Base-by-base conservation (phyloP, 2,113 vertebrate species). In the Suricata suricatta region DNA sequence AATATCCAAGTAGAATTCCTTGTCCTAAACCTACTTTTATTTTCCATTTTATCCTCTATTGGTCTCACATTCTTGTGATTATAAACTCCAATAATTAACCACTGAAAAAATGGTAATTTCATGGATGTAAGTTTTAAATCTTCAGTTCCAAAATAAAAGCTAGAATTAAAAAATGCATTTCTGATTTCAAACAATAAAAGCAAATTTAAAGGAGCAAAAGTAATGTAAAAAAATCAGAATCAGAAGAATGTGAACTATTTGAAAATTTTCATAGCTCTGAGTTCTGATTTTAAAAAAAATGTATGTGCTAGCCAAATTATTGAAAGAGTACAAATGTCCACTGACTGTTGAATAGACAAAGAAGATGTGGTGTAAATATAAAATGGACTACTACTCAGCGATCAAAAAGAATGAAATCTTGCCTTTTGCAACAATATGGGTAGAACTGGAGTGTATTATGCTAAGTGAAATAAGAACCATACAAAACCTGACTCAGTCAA, bases 11-110 rank as follows among this genome's bases (percentile, higher is more conserved):
- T 52, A 88, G 54, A 63, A 89, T 63, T 96, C 35, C 72, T 96
- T 85, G 69, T 60, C 25, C 57, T 81, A n/a, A 66, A 21, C n/a
- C 41, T 90, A 54, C 79, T 44, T 95, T 97, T 54, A 66, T 84
- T 97, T 96, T 94, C 96, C 57, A 64, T 54, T 95, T 64, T 92
- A 71, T 71, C 31, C 69, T 90, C 54, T 57, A 63, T 74, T 38
- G 17, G 31, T 52, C 31, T 97, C 74, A 93, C 27, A n/a, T 31
- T 87, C 47, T 90, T 92, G 31, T 74, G 27, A 82, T 33, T 82
- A 79, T 77, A 87, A 90, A 86, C 14, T 50, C 9, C 35, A 77
- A 31, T 7, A 88, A 66, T 41, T 60, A 90, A 69, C 35, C 71
- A 77, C 86, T 31, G 57, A 66, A 57, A 92, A 66, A 25, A 80